These are phyloP conservation scores for Orchesella cincta DNA, from an alignment of 1,140 invertebrate species.

Conservation along the genomic window DNA sequence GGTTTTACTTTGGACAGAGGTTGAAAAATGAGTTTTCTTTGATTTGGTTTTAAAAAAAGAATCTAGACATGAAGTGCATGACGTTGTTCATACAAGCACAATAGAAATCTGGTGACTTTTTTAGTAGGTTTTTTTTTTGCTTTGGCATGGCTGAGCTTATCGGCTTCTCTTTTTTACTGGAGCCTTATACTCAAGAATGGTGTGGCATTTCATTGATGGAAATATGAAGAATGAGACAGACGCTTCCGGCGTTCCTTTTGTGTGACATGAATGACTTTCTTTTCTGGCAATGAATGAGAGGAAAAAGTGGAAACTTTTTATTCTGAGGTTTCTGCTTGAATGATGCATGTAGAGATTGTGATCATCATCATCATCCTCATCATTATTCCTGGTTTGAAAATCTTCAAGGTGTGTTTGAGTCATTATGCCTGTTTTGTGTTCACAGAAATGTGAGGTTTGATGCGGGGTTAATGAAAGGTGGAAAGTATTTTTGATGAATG, in stretches of 20 bases:
- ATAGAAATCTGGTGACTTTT: neutral
- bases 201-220: neutral
- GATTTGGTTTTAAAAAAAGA: neutral
- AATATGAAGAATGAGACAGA: neutral
- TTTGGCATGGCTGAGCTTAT: neutral
- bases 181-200: neutral
- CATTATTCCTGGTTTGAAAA: slow-evolving; percentile 22
- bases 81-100: too few species aligned
- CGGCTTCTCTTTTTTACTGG: neutral
- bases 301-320: slow-evolving; percentile 1
- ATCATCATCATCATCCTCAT: neutral
- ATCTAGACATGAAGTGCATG: too few species aligned
- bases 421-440: slow-evolving; percentile 2
- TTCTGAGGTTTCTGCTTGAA: neutral
- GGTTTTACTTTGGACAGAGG: slow-evolving; percentile 37
- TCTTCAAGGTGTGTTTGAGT: slow-evolving; percentile 43
- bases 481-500: slow-evolving; percentile 8
- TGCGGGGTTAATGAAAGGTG: neutral
- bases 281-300: neutral
- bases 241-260: neutral
- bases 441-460: neutral
- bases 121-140: neutral
- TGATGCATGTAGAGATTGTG: neutral
- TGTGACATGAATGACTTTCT: neutral
- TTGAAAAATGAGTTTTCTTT: slow-evolving; percentile 43